Conservation (phyloP, 2,113 vertebrate genomes). For the Sceloporus undulatus region DNA sequence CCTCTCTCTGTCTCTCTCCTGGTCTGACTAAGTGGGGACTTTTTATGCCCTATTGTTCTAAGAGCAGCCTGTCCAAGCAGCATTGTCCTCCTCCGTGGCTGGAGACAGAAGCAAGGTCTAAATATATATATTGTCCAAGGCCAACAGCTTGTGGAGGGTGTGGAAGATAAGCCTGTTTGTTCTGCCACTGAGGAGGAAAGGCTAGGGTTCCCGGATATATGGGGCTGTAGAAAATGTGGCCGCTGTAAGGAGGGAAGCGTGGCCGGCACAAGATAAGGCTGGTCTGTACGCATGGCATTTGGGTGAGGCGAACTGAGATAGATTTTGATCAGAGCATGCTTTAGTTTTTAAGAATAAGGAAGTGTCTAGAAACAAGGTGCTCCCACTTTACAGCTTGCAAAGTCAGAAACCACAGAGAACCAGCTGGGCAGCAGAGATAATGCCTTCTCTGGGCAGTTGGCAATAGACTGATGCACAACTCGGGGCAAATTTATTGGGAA, state of each 20-base stretch:
- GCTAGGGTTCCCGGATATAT: neutral
- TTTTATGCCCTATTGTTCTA: constrained; percentile 28
- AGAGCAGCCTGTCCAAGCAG: neutral
- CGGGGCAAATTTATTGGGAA: too few relatives aligned
- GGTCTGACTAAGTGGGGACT: constrained; percentile 12
- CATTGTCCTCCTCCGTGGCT: neutral
- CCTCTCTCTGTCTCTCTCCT: neutral
- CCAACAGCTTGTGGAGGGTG: neutral
- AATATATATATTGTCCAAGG: constrained; percentile 28
- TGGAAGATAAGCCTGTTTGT: constrained; percentile 33
- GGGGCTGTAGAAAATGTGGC: neutral
- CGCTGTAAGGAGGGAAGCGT: neutral
- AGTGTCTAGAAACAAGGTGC: neutral
- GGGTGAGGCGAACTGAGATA: too few relatives aligned
- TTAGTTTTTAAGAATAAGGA: neutral
- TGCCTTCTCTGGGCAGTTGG: neutral
- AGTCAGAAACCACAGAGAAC: neutral
- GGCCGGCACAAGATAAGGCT: constrained; percentile 16
- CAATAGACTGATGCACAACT: neutral
- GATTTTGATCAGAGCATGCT: neutral
- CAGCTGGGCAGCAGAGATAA: neutral
- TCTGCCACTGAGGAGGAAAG: neutral
- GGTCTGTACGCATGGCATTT: neutral
- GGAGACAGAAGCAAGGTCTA: neutral
- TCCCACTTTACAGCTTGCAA: neutral